Evolutionary conservation across 1,140 invertebrate species (phyloP), one percentile per base, ranked within the genome.

Genomic region (Cotesia glomerata): DNA sequence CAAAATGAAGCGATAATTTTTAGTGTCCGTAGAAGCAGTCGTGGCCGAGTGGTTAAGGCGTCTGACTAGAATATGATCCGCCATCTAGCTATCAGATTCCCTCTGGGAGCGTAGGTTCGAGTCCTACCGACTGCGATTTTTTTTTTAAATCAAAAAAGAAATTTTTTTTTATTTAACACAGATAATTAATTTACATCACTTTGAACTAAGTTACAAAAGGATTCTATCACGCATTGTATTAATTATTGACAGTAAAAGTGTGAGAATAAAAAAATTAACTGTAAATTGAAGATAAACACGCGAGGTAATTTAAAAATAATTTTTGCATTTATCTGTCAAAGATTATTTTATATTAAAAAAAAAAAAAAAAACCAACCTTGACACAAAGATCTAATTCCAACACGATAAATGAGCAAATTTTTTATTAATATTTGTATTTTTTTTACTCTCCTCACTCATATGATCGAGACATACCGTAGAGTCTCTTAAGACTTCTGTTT

Each of bases 41-140:
- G 52, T 56, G 52, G 52, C 52, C 52, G 52, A 56, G 52, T 56
- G 52, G 52, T 56, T 56, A 56, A 56, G 52, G 52, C 52, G 52
- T 56, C 39, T 45, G 39, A 45, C 39, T 45, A 45, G 39, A 45
- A 45, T 9, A 0, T 45, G 0, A 45, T 2, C 39, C 26, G 26
- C 26, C 26, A 2, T 9, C 39, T 45, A 45, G 39, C 2, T 2
- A 45, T 45, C 39, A 45, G 39, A 45, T 45, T 45, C 39, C 39
- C 39, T 45, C 39, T 45, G 39, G 39, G 39, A 45, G 39, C 39
- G 39, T 45, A 56, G 52, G 52, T 56, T 56, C 52, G 52, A 56
- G 52, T 56, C 52, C 52, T 56, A 56, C 52, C 52, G 52, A 56
- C 52, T 56, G 52, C 52, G 52, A 56, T 7, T 56, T 18, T 56